phyloP scores from a whole-genome alignment of 2,888 invertebrate species.

The Leistus spinibarbis region DNA sequence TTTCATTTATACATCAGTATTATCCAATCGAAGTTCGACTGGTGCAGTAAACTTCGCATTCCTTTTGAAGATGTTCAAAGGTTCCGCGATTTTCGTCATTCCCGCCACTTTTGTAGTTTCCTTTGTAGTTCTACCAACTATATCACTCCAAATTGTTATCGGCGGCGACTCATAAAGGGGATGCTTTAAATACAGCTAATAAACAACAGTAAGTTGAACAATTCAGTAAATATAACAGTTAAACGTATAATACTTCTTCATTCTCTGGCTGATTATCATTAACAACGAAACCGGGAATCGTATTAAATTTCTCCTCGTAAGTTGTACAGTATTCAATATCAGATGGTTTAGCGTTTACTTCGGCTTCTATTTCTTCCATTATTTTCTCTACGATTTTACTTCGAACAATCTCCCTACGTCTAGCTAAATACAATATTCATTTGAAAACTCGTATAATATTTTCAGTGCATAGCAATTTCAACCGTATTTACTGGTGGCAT shows the following conservation, averaged over 20 bases:
- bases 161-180: slow-evolving; percentile 48
- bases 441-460: not conserved
- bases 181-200: slow-evolving; percentile 50
- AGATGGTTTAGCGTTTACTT: slow-evolving; percentile 46
- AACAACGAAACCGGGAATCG: slow-evolving; percentile 45
- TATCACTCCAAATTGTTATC: slow-evolving; percentile 47
- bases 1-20: slow-evolving; percentile 28
- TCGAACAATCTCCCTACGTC: slow-evolving; percentile 46
- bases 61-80: slow-evolving; percentile 48
- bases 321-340: slow-evolving; percentile 52
- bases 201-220: slow-evolving; percentile 22
- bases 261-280: slow-evolving; percentile 44
- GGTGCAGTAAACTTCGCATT: slow-evolving; percentile 48
- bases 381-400: slow-evolving; percentile 49
- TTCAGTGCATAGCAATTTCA: too few relatives aligned
- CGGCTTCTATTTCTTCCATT: slow-evolving; percentile 48
- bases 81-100: slow-evolving; percentile 44
- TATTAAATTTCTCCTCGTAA: slow-evolving; percentile 50
- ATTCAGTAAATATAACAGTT: slow-evolving; percentile 1
- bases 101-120: slow-evolving; percentile 43
- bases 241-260: slow-evolving; percentile 42
- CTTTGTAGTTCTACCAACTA: slow-evolving; percentile 43
- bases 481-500: too few relatives aligned
- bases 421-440: slow-evolving; percentile 43
- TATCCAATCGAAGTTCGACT: slow-evolving; percentile 46